Evolutionary conservation across 2,888 invertebrate genomes (phyloP).

Genomic region (Pristionchus arcanus): DNA sequence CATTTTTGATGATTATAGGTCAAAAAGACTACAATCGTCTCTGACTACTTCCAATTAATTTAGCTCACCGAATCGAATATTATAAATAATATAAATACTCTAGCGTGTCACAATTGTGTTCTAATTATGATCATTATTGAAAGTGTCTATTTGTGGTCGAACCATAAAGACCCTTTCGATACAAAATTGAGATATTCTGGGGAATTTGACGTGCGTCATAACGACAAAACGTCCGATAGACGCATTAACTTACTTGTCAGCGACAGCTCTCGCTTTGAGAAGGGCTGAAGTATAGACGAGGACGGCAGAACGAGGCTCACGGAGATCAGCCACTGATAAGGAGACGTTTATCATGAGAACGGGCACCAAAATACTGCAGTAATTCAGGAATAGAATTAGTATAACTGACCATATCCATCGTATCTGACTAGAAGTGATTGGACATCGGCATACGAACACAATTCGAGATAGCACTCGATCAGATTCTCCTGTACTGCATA

Average conservation of each 20-base stretch:
- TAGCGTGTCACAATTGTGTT: too few relatives aligned
- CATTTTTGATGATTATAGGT: too few relatives aligned
- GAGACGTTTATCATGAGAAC: background rate
- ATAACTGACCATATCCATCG: conserved; percentile 83
- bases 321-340: conserved; percentile 85
- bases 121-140: too few relatives aligned
- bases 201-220: background rate
- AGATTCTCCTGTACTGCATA: conserved; percentile 96
- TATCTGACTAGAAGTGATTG: conserved; percentile 93
- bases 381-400: background rate
- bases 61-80: too few relatives aligned
- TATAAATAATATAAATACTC: too few relatives aligned
- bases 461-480: conserved; percentile 94
- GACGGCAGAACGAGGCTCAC: conserved; percentile 93
- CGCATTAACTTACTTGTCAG: conserved; percentile 74
- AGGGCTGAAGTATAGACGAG: conserved; percentile 96
- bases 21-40: too few relatives aligned
- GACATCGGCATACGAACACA: conserved; percentile 97
- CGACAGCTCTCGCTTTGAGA: conserved; percentile 87
- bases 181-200: background rate
- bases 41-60: too few relatives aligned
- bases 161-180: too few relatives aligned
- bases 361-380: background rate
- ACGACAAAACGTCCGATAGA: background rate
- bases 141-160: too few relatives aligned